Conservation (phyloP, 2,797 vertebrate genomes). For the Peromyscus nudipes region DNA sequence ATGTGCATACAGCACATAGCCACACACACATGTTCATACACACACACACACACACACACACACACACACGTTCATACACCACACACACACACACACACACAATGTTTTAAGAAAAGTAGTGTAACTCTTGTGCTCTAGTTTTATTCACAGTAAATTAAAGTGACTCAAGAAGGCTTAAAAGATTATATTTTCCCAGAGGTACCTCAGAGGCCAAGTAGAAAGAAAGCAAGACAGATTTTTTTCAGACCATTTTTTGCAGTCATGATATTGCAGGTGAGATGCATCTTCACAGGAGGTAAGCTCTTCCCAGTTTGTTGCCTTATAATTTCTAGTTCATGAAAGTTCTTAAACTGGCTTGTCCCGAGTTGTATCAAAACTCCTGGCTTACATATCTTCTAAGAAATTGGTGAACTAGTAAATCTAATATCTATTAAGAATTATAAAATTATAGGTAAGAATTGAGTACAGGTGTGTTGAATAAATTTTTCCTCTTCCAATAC, state of each 20-base stretch:
- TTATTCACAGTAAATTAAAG: constrained; percentile 1
- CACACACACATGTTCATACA: neutral
- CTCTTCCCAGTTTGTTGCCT: neutral
- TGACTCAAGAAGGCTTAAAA: neutral
- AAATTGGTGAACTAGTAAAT: neutral
- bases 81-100: neutral
- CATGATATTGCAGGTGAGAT: neutral
- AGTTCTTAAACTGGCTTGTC: neutral
- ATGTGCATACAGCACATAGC: neutral
- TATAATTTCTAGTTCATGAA: neutral
- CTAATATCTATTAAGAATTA: neutral
- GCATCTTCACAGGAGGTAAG: neutral
- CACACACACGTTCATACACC: neutral
- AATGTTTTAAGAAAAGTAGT: neutral
- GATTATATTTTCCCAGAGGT: neutral
- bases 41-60: neutral
- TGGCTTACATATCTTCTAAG: neutral
- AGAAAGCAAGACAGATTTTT: neutral
- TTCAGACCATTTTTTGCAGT: neutral
- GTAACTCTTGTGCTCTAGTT: neutral
- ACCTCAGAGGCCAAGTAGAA: neutral
- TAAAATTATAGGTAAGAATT: neutral
- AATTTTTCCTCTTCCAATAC: constrained; percentile 6
- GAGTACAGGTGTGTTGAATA: neutral
- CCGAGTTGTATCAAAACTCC: neutral